Base-by-base conservation (phyloP, 53 echinoderm and acorn worm species). In the Echinometra lucunter region DNA sequence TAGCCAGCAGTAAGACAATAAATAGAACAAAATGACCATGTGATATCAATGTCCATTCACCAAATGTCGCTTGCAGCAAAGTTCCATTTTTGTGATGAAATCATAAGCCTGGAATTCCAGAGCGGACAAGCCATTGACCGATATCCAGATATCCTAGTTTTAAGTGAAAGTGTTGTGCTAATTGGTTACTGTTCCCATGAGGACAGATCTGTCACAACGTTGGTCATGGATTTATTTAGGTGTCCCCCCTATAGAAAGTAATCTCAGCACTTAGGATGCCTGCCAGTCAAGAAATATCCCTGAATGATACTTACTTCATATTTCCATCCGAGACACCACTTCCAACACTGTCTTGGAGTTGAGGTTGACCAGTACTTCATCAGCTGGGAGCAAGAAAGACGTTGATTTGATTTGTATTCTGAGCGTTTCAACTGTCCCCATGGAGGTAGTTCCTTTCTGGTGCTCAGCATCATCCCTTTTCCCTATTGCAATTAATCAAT, bases 81-180 rank as follows among this genome's bases (percentile, higher is more conserved):
- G 85, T 85, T 85, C 85, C 85, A 85, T 45, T 85, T 85, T 85
- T 49, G 49, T 37, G 85, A 85, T 85, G 85, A 85, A 85, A 85
- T 85, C 49, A 28, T 7, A 2, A 11, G 28, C 12, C 27, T 85
- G 18, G 49, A 45, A 49, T 27, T n/a, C n/a, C 85, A 45, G 8
- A 49, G 47, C 49, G n/a, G 49, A 13, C 45, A 85, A 53, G 85
- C 49, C 49, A 15, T 85, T 85, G 85, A 85, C 85, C 85, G 85
- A 85, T 47, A 85, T 85, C 45, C 49, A 85, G 85, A 47, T 85
- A 85, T 85, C 85, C 85, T 85, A 49, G 85, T 47, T 85, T 85
- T 85, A 27, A 49, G 49, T 85, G 49, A 85, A 85, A 85, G 85
- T 85, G 85, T 45, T 85, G n/a, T 47, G 49, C 49, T 85, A 85